Percentiles rank a stretch among this genome's conserved stretches.
Conservation (phyloP, 2,888 invertebrate species). For the Leptopilina myrica region DNA sequence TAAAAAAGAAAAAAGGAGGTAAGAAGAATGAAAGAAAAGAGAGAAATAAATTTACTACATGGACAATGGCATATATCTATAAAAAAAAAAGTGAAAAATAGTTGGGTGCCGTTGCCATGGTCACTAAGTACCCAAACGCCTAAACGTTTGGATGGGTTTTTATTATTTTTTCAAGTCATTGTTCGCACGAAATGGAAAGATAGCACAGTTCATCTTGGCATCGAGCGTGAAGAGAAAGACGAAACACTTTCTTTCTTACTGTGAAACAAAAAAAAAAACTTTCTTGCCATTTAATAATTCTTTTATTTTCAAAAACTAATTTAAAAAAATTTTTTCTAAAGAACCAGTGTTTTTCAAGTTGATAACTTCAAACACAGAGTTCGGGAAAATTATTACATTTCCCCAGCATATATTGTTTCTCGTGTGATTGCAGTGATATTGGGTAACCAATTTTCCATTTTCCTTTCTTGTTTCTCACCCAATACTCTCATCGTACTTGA, state of each 20-base stretch:
- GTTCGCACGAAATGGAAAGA: slow-evolving; percentile 50
- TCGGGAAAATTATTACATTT: too few relatives aligned
- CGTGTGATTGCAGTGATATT: too few relatives aligned
- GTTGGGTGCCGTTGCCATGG: slow-evolving; percentile 63
- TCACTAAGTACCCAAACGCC: slow-evolving; percentile 61
- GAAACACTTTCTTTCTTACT: not conserved
- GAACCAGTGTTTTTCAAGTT: too few relatives aligned
- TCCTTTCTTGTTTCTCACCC: not conserved
- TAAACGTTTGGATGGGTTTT: slow-evolving; percentile 43
- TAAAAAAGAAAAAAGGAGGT: slow-evolving; percentile 19
- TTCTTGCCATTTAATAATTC: not conserved
- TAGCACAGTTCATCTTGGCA: slow-evolving; percentile 48
- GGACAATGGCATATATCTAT: slow-evolving; percentile 4
- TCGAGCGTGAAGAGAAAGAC: slow-evolving; percentile 40
- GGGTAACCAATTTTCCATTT: not conserved
- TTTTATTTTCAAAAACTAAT: not conserved
- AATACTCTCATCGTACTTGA: not conserved
- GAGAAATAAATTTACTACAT: slow-evolving; percentile 41
- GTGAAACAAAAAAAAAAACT: slow-evolving; percentile 4
- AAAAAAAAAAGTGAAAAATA: slow-evolving; percentile 56
- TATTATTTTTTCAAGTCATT: slow-evolving; percentile 39
- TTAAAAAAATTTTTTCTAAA: not conserved
- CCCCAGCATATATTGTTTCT: too few relatives aligned
- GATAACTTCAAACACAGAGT: too few relatives aligned
- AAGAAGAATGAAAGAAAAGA: slow-evolving; percentile 4